Evolutionary conservation across 2,113 vertebrate genomes (phyloP), one percentile per base, ranked within the genome.

Genomic region (Calidris pugnax): DNA sequence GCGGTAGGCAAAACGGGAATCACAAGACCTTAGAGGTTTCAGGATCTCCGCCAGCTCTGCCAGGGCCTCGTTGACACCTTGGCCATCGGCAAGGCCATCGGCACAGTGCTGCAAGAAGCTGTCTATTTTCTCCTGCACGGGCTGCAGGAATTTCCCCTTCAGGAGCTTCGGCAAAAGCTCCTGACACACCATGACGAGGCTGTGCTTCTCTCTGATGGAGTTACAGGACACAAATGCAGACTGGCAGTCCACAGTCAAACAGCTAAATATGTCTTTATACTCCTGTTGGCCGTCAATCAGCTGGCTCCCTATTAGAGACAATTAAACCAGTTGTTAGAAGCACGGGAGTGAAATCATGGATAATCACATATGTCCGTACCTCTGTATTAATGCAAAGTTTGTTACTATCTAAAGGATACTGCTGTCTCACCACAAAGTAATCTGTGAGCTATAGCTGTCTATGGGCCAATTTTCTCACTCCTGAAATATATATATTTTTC

Each of bases 241-340:
- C 63, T 87, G 96, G 94, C 98, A 98, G 83, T 97, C 97, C 32
- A 89, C 92, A 19, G 97, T 97, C 93, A 99, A 96, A 92, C 98
- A 98, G 95, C 98, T 99, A 89, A 99, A 99, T 73, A 99, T 96
- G 28, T 99, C 98, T 66, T 80, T 93, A 6, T 97, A 60, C 26
- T 98, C 96, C 80, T 93, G 85, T 9, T 93, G 83, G 43, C 74
- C 24, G 2, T 86, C 26, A 10, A 57, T 92, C 77, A 68, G 74
- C 60, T 91, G 97, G 85, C 73, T 97, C 63, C 98, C 98, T 98
- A 32, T 20, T 33, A 92, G 92, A 96, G n/a, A 82, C 27, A 95
- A 94, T 80, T 39, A 93, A 89, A 77, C 18, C 5, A 2, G 62
- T 75, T 57, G 55, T 96, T 95, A 47, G 51, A 50, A 84, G 59